Percentiles rank a stretch among this genome's conserved stretches.
phyloP scores from a whole-genome alignment of 2,113 vertebrate species.

The Cottus gobio region DNA sequence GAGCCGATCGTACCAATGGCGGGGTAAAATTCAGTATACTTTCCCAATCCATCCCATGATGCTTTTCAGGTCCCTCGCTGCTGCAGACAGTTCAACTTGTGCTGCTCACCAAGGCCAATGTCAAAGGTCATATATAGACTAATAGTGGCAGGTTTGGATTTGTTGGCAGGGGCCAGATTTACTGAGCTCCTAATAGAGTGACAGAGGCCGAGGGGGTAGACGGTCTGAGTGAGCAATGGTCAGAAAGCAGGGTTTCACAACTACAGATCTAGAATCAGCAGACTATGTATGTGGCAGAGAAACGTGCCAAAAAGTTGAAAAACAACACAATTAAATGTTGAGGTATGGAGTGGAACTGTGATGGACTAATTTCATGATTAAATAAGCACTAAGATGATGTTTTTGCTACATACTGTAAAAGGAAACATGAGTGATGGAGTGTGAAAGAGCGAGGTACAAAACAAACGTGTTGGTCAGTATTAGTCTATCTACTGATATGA shows the following conservation, averaged over 20 bases:
- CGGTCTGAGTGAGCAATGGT: constrained; percentile 85
- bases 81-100: constrained; percentile 99
- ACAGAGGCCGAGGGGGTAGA: constrained; percentile 81
- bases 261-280: constrained; percentile 52
- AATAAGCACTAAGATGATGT: constrained; percentile 45
- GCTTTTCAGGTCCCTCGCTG: constrained; percentile 99
- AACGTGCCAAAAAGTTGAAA: constrained; percentile 38
- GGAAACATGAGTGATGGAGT: constrained; percentile 50
- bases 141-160: constrained; percentile 79
- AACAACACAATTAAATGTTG: constrained; percentile 34
- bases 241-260: constrained; percentile 52
- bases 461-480: constrained; percentile 40
- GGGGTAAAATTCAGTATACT: constrained; percentile 99
- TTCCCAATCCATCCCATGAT: constrained; percentile 99
- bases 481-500: constrained; percentile 47
- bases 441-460: constrained; percentile 41
- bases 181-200: constrained; percentile 74
- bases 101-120: constrained; percentile 99
- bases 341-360: constrained; percentile 56
- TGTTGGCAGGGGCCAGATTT: constrained; percentile 75
- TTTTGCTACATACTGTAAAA: constrained; percentile 35
- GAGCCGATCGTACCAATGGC: constrained; percentile 99
- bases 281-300: constrained; percentile 42
- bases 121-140: constrained; percentile 95
- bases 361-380: constrained; percentile 31